Evolutionary conservation across 2,113 vertebrate genomes (phyloP).

Genomic region (Mellivora capensis): DNA sequence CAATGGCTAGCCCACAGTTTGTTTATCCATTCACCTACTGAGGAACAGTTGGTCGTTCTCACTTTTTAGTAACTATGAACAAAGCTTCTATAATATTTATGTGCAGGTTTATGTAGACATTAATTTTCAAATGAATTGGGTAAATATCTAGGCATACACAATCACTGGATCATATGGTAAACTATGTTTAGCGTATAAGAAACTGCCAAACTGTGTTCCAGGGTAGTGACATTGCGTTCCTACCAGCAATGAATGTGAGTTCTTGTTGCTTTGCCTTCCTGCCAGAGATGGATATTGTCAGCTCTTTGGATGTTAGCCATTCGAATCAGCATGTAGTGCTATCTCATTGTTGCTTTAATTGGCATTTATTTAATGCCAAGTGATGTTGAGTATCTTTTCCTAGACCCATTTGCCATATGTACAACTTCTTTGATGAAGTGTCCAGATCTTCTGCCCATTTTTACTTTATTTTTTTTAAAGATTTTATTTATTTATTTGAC

Average conservation of each 20-base stretch:
- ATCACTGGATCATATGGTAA: neutral
- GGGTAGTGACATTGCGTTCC: neutral
- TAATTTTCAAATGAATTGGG: conserved; percentile 27
- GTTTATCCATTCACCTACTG: neutral
- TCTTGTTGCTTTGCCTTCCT: neutral
- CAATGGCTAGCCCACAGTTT: neutral
- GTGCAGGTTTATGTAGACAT: neutral
- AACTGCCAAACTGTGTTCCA: neutral
- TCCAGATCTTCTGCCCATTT: neutral
- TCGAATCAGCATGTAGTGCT: neutral
- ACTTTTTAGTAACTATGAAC: neutral
- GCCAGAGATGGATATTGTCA: neutral
- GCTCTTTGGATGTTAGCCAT: neutral
- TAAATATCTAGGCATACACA: neutral
- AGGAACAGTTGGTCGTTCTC: neutral
- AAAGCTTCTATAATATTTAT: conserved; percentile 18
- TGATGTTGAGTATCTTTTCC: neutral
- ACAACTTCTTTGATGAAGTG: neutral
- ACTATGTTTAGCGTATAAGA: neutral
- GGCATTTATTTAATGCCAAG: neutral
- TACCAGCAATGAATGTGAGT: neutral
- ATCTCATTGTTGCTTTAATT: neutral
- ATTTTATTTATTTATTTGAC: too few species aligned
- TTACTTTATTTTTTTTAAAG: too few species aligned
- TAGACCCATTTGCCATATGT: neutral